These are phyloP conservation scores for Phylloscopus trochiloides DNA, from an alignment of 2,113 vertebrate genomes.

Conservation along the genomic window DNA sequence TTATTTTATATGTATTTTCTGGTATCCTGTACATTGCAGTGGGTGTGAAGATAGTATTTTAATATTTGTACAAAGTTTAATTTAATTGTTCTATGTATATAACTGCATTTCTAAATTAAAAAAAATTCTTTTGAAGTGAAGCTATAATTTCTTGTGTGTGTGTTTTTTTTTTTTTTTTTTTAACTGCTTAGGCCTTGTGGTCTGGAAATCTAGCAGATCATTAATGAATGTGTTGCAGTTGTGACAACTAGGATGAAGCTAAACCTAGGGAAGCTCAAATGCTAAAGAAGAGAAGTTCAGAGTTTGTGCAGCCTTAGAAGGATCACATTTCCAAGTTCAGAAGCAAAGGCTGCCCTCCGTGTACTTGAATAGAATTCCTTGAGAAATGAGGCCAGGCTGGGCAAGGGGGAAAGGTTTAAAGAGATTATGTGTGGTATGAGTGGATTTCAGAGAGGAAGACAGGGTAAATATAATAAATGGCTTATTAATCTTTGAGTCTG, in stretches of 20 bases:
- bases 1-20: conserved; percentile 83
- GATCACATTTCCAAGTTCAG: not conserved
- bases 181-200: not conserved
- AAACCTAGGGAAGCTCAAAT: not conserved
- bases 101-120: conserved; percentile 99
- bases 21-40: conserved; percentile 93
- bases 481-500: not conserved
- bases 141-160: not conserved
- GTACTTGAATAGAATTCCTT: not conserved
- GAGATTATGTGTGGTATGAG: not conserved
- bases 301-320: not conserved
- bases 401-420: not conserved
- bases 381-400: not conserved
- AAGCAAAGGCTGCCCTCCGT: not conserved
- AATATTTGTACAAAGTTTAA: conserved; percentile 99
- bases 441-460: not conserved
- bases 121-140: conserved; percentile 92
- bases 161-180: not conserved
- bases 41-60: conserved; percentile 99
- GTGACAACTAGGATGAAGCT: not conserved
- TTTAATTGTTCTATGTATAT: conserved; percentile 99
- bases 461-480: not conserved
- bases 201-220: not conserved
- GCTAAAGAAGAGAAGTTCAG: not conserved
- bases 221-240: not conserved